Evolutionary conservation across 2,113 vertebrate species (phyloP).

Genomic region (Numida meleagris): DNA sequence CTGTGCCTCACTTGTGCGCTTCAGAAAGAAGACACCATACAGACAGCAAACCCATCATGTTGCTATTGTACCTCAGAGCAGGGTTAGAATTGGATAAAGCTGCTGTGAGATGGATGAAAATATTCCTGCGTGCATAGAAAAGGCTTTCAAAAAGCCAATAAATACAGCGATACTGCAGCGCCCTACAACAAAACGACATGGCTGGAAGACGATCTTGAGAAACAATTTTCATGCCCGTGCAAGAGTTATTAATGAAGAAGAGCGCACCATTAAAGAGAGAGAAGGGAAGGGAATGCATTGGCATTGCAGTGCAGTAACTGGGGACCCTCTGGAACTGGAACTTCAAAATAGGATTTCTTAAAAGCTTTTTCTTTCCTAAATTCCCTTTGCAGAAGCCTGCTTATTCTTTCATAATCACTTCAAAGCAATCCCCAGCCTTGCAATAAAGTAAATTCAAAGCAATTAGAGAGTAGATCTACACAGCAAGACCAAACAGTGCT

Average conservation of each 20-base stretch:
- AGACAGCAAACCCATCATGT: slow-evolving; percentile 6
- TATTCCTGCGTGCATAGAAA: not conserved
- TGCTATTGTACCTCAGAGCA: not conserved
- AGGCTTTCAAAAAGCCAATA: slow-evolving; percentile 46
- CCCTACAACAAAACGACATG: slow-evolving; percentile 11
- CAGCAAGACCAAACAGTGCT: slow-evolving; percentile 62
- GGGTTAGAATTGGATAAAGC: slow-evolving; percentile 31
- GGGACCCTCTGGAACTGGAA: slow-evolving; percentile 33
- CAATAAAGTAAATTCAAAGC: slow-evolving; percentile 78
- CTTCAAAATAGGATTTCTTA: slow-evolving; percentile 67
- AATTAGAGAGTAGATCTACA: slow-evolving; percentile 72
- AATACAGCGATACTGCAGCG: not conserved
- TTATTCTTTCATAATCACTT: slow-evolving; percentile 76
- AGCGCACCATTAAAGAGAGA: not conserved
- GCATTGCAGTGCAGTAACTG: not conserved
- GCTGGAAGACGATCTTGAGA: slow-evolving; percentile 18
- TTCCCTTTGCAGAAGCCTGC: slow-evolving; percentile 65
- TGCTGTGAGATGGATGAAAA: slow-evolving; percentile 39
- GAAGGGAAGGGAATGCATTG: not conserved
- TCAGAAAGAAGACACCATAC: not conserved
- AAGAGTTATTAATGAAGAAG: slow-evolving; percentile 34
- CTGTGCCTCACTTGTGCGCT: not conserved
- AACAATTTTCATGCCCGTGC: slow-evolving; percentile 39
- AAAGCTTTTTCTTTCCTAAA: slow-evolving; percentile 61
- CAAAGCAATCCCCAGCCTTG: slow-evolving; percentile 75